Percentiles rank a stretch among this genome's conserved stretches.
Evolutionary conservation across 2,113 vertebrate genomes (phyloP).

Genomic region (Leucopsar rothschildi): DNA sequence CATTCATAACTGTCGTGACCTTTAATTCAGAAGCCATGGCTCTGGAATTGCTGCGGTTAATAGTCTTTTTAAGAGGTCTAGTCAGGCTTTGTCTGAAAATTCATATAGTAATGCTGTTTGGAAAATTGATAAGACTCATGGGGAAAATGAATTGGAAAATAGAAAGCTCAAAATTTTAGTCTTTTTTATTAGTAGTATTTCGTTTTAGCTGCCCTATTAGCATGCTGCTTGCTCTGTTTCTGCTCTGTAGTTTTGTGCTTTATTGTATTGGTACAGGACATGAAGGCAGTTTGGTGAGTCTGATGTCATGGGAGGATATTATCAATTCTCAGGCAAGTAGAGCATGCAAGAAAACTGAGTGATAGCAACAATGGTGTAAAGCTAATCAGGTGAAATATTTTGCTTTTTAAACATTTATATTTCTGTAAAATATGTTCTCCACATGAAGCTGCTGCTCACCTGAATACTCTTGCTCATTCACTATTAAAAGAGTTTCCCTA

Average conservation of each 20-base stretch:
- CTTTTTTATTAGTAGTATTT: not conserved
- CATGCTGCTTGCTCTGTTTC: not conserved
- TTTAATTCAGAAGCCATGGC: slow-evolving; percentile 27
- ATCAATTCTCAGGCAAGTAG: not conserved
- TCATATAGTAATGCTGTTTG: not conserved
- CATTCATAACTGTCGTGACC: slow-evolving; percentile 56
- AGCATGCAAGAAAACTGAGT: not conserved
- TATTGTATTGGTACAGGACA: not conserved
- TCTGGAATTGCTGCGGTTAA: slow-evolving; percentile 16
- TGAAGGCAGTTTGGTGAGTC: not conserved
- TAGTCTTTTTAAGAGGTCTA: not conserved
- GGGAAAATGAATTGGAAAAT: not conserved
- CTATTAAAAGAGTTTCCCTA: not conserved
- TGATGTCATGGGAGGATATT: not conserved
- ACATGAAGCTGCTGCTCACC: not conserved
- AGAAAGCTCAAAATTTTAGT: not conserved
- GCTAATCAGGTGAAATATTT: not conserved
- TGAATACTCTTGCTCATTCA: not conserved
- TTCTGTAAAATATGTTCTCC: not conserved
- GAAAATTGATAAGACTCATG: not conserved
- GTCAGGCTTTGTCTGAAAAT: slow-evolving; percentile 19
- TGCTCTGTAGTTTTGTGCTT: not conserved
- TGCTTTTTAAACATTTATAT: not conserved
- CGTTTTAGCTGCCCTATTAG: not conserved
- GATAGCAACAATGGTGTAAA: not conserved